phyloP scores from a whole-genome alignment of 2,113 vertebrate species.

The Clarias magur region DNA sequence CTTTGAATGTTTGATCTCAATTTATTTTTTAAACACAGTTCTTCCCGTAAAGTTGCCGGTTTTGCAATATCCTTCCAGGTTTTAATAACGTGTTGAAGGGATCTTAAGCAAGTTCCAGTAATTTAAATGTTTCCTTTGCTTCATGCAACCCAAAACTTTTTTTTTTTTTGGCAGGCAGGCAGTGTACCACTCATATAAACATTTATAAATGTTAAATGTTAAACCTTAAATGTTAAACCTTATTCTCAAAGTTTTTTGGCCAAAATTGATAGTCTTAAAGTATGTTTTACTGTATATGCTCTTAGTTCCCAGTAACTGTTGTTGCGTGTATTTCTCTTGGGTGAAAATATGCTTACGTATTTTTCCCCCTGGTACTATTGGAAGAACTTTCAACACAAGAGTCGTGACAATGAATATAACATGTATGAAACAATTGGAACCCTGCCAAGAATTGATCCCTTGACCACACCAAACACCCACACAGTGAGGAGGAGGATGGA shows the following conservation, averaged over 20 bases:
- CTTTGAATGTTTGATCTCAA: too few relatives aligned
- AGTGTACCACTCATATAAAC: too few relatives aligned
- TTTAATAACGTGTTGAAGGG: too few relatives aligned
- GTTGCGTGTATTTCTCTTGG: background rate
- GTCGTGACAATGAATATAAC: background rate
- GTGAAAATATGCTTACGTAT: background rate
- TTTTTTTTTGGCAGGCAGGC: too few relatives aligned
- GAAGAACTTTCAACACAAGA: background rate
- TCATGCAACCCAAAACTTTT: too few relatives aligned
- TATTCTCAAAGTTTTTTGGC: background rate
- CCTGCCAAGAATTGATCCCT: background rate
- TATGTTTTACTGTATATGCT: background rate
- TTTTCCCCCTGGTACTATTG: too few relatives aligned
- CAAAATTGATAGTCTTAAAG: background rate
- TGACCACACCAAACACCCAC: conserved; percentile 12
- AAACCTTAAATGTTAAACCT: too few relatives aligned
- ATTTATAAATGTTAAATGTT: background rate
- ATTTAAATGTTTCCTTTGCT: too few relatives aligned
- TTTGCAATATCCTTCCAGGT: too few relatives aligned
- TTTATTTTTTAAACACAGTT: too few relatives aligned
- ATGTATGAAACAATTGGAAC: background rate
- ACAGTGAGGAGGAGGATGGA: conserved; percentile 8
- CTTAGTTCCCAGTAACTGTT: background rate
- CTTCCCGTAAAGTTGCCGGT: too few relatives aligned
- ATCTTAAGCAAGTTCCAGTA: too few relatives aligned